Conservation (phyloP, 2,888 invertebrate genomes). For the Myopa testacea region DNA sequence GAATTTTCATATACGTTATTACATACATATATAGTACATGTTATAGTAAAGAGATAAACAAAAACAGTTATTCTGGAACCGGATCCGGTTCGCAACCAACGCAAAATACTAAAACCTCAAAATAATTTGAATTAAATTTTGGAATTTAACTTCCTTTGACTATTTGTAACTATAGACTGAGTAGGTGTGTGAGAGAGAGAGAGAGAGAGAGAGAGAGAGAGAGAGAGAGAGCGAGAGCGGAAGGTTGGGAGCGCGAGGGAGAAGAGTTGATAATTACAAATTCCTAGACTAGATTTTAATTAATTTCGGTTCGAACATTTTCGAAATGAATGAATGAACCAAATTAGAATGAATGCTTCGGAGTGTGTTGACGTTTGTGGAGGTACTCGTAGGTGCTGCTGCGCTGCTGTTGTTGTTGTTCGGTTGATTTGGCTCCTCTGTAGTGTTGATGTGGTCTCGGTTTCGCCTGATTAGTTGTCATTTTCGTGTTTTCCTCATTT, state of each 20-base stretch:
- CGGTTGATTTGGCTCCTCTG: not conserved
- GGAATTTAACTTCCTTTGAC: not conserved
- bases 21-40: no score
- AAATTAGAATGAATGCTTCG: not conserved
- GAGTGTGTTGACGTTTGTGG: not conserved
- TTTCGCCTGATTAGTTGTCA: constrained; percentile 31
- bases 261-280: not conserved
- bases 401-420: constrained; percentile 10
- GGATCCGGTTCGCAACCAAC: not conserved
- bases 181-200: not conserved
- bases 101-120: not conserved
- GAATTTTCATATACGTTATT: no score
- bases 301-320: not conserved
- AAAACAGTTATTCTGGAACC: no score
- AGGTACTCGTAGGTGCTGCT: not conserved
- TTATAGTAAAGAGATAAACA: no score
- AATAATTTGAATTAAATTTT: not conserved
- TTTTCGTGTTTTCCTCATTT: constrained; percentile 23
- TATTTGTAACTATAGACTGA: not conserved
- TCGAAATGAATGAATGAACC: not conserved
- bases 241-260: not conserved
- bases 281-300: constrained; percentile 5
- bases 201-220: not conserved
- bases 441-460: constrained; percentile 16
- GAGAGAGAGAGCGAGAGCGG: not conserved